Evolutionary conservation across 2,888 invertebrate species (phyloP).

Genomic region (Drosophila lutescens): DNA sequence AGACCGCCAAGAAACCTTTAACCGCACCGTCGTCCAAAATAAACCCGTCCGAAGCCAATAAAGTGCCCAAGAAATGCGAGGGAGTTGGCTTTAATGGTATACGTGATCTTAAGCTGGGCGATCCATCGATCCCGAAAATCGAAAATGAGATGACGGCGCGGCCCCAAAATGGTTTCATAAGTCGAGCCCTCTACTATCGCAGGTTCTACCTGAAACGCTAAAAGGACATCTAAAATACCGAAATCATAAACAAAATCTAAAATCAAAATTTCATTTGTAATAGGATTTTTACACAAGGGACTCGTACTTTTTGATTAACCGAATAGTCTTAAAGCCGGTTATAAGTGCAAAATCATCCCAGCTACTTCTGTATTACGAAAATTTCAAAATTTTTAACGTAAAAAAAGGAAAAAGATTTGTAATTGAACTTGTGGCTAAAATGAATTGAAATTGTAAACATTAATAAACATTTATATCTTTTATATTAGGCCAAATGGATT

Average conservation of each 20-base stretch:
- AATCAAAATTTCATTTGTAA: background rate
- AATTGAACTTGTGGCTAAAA: background rate
- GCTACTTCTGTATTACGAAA: background rate
- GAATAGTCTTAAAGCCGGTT: background rate
- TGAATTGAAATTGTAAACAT: background rate
- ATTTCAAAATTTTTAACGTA: background rate
- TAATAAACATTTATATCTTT: constrained; percentile 1
- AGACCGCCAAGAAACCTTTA: background rate
- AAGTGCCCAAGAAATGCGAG: background rate
- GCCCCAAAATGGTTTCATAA: background rate
- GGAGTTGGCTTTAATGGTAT: background rate
- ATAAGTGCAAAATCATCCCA: background rate
- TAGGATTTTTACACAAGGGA: background rate
- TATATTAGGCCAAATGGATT: background rate
- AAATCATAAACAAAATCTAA: background rate
- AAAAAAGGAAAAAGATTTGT: background rate
- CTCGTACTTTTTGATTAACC: background rate
- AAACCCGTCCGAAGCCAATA: background rate
- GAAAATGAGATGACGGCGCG: too few relatives aligned
- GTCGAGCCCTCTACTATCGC: constrained; percentile 2
- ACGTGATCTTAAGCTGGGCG: background rate
- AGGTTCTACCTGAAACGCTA: background rate
- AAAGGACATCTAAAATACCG: background rate
- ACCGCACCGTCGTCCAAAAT: background rate
- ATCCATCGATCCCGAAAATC: background rate